Evolutionary conservation across 2,113 vertebrate species (phyloP), one percentile per base, ranked within the genome.

Genomic region (Rattus rattus): DNA sequence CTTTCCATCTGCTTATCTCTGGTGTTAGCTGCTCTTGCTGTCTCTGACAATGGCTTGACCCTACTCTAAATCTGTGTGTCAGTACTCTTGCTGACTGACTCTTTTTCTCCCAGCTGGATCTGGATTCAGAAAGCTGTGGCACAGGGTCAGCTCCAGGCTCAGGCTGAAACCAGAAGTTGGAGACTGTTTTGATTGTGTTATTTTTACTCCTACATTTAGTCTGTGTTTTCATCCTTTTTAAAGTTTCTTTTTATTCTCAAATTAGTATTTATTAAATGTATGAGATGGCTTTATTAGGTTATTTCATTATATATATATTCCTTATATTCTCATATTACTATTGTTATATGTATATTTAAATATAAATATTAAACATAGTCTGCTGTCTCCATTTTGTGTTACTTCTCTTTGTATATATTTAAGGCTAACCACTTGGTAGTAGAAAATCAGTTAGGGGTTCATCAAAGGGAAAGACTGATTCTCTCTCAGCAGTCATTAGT

Each of bases 161-260:
- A 43, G 43, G 43, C 43, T 43, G 43, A 43, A 43, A 43, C 43
- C 43, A 43, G 43, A 43, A 43, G 43, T 43, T 43, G 43, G 7
- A 81, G 12, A 47, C 3, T 90, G 7, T 33, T 36, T 80, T 0
- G 0, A 86, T 22, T 30, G 6, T 0, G 14, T 36, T 5, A 8
- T 72, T 88, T 84, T 43, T 76, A 67, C 77, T 85, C 30, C 28
- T 59, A 8, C 2, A 30, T 67, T 4, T 39, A 84, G 26, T 56
- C 56, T 88, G 13, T 73, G 13, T 43, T 96, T 67, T 84, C 24
- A 75, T 59, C 43, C 24, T 24, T 56, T 5, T 88, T 61, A 33
- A 52, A 22, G 16, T 52, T 43, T 75, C n/a, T 94, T 97, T 88
- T 73, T 47, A 70, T 80, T 54, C 30, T 79, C 49, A 79, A 80